Evolutionary conservation across 2,888 invertebrate species (phyloP).

Genomic region (Portevinia maculata): DNA sequence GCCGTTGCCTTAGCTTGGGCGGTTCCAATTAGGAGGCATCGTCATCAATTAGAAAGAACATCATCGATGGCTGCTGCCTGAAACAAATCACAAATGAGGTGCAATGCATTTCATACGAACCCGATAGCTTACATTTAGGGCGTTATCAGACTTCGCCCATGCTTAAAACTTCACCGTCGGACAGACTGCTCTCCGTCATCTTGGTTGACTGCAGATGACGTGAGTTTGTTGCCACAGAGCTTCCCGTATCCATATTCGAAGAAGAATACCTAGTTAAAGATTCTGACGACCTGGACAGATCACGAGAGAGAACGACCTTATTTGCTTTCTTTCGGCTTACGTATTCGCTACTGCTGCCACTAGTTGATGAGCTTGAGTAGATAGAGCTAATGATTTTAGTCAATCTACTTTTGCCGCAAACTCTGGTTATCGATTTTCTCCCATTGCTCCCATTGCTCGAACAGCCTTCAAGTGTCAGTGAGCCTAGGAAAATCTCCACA

Average conservation of each 20-base stretch:
- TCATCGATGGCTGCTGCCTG: too few relatives aligned
- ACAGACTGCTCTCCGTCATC: not conserved
- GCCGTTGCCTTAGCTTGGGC: too few relatives aligned
- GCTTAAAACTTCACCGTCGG: slow-evolving; percentile 57
- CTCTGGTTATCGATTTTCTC: slow-evolving; percentile 26
- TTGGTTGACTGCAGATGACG: too few relatives aligned
- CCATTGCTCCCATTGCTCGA: not conserved
- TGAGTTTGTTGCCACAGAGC: not conserved
- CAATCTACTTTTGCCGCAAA: not conserved
- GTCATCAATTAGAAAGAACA: too few relatives aligned
- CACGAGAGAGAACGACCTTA: not conserved
- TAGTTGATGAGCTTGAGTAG: slow-evolving; percentile 5
- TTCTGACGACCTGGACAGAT: slow-evolving; percentile 2
- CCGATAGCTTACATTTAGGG: not conserved
- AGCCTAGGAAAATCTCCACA: slow-evolving; percentile 58
- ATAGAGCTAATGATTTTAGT: not conserved
- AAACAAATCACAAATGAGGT: not conserved
- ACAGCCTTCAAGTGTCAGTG: slow-evolving; percentile 23
- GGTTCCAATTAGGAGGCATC: too few relatives aligned
- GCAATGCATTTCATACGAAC: not conserved
- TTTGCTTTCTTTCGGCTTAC: not conserved
- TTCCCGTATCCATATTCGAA: slow-evolving; percentile 7
- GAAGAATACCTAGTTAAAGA: not conserved
- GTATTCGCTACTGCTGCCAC: not conserved
- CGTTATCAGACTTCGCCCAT: slow-evolving; percentile 35